phyloP scores from a whole-genome alignment of 2,113 vertebrate genomes.

The Gnathonemus longibarbis region DNA sequence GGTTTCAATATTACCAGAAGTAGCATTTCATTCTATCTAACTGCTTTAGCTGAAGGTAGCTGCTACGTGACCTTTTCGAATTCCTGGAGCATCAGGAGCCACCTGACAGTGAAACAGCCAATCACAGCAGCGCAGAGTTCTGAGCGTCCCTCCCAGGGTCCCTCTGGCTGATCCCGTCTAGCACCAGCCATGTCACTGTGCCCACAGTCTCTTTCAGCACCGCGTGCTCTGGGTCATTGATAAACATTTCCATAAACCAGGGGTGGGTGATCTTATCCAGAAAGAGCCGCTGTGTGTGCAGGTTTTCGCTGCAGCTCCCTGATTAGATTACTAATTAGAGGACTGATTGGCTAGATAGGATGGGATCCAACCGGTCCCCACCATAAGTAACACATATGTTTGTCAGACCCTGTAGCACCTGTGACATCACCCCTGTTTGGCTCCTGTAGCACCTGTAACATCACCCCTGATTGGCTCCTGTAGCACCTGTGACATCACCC shows the following conservation, averaged over 20 bases:
- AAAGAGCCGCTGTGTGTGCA: no score
- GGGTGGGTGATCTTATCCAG: no score
- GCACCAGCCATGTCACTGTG: background rate
- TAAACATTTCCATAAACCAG: background rate
- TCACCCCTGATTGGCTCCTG: background rate
- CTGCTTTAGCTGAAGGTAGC: no score
- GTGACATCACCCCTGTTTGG: no score
- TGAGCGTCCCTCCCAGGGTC: background rate
- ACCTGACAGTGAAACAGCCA: background rate
- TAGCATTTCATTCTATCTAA: no score
- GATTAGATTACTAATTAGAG: no score
- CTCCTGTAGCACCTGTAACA: background rate
- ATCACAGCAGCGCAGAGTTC: background rate
- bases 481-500: background rate
- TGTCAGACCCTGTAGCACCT: background rate
- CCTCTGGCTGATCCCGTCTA: background rate
- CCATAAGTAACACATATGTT: background rate
- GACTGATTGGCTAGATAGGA: background rate
- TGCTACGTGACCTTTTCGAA: no score
- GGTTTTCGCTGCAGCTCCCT: no score
- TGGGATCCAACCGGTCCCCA: background rate
- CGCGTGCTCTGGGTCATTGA: background rate
- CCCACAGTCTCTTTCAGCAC: background rate
- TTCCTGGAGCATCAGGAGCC: background rate
- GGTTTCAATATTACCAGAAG: background rate